Evolutionary conservation across 2,888 invertebrate species (phyloP), one percentile per base, ranked within the genome.

Genomic region (Limenitis camilla): DNA sequence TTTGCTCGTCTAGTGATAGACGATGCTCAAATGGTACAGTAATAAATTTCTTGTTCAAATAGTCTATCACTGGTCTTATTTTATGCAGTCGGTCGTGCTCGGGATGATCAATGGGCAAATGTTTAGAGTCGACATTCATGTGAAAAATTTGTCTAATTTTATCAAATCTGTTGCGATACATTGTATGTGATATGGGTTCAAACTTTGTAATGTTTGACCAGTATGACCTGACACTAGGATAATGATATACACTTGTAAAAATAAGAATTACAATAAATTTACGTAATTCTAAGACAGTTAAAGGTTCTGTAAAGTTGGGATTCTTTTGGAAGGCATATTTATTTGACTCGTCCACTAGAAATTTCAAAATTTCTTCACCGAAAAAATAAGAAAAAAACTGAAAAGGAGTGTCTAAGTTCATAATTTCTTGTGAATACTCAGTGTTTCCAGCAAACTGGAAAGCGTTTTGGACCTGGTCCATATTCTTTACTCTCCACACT

Each of bases 401-500:
- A 64, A 62, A 68, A 49, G 66, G 64, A 56, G 59, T 66, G 54
- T 61, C 61, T 58, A 65, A 63, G 58, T 62, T 60, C 60, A 66
- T 56, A 63, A 66, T 32, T 32, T 32, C 9, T 32, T 6, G 6
- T 6, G 6, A 32, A 32, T 8, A 66, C 61, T 59, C 62, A 59
- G 61, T 62, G 46, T 60, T 61, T 63, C 62, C 65, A 56, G 58
- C 57, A 60, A 66, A 64, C 53, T 62, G 56, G 59, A 64, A 56
- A 64, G 61, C 61, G 32, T 63, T 63, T 64, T 65, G 61, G 61
- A 66, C 63, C 55, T 63, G 49, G 54, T 67, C 64, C 62, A 69
- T 67, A 66, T 68, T 67, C 48, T 64, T 67, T 64, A 65, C 64
- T 66, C 62, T 67, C 67, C 66, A 67, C 56, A 64, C 61, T 62